Evolutionary conservation across 2,113 vertebrate genomes (phyloP).

Genomic region (Chloropsis hardwickii): DNA sequence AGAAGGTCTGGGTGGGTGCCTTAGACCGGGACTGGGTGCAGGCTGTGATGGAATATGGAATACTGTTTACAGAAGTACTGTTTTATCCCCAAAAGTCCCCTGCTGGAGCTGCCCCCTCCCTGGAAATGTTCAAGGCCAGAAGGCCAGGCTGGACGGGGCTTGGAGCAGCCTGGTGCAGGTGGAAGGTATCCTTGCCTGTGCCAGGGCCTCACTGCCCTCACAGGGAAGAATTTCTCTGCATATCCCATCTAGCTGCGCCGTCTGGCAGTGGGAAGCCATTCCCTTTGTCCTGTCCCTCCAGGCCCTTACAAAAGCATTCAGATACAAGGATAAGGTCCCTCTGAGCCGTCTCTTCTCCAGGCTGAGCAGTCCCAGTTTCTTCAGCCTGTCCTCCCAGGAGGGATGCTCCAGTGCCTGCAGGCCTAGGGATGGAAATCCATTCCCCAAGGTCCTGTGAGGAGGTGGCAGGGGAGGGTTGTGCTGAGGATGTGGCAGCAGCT

Average conservation of each 20-base stretch:
- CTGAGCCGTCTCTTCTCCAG: not conserved
- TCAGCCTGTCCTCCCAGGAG: not conserved
- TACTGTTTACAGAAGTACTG: not conserved
- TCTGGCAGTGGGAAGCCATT: not conserved
- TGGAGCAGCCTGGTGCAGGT: not conserved
- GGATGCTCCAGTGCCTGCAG: not conserved
- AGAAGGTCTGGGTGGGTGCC: not conserved
- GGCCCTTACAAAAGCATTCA: not conserved
- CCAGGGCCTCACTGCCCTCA: not conserved
- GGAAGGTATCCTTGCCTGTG: not conserved
- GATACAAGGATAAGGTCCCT: not conserved
- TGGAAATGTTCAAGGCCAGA: not conserved
- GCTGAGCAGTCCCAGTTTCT: not conserved
- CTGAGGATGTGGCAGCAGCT: rapidly evolving
- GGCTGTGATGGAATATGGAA: not conserved
- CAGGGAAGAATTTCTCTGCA: not conserved
- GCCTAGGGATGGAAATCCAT: not conserved
- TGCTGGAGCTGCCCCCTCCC: not conserved
- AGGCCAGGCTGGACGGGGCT: not conserved
- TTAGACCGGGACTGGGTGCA: not conserved
- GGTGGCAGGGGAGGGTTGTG: not conserved
- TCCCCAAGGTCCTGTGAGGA: not conserved
- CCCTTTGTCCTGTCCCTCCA: not conserved
- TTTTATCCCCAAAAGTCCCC: not conserved
- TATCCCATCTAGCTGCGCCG: not conserved